Percentiles rank a stretch among this genome's conserved stretches.
These are phyloP conservation scores for Contarinia nasturtii DNA, from an alignment of 1,140 invertebrate genomes.

Conservation along the genomic window DNA sequence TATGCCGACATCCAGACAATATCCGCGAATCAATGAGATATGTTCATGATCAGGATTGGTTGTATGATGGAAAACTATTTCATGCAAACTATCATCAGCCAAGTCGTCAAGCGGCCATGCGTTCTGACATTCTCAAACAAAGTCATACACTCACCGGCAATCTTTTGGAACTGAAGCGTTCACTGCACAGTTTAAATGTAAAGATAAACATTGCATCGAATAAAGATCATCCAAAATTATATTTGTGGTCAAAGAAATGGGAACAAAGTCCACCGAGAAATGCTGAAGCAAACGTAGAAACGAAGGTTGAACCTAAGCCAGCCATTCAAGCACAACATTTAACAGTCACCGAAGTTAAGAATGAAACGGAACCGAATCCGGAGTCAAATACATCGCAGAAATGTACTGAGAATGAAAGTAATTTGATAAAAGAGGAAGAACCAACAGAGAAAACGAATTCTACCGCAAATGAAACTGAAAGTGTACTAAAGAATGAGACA, in stretches of 20 bases:
- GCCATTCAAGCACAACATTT: not conserved
- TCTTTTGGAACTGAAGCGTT: conserved; percentile 41
- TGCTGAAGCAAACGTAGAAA: not conserved
- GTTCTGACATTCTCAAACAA: conserved; percentile 33
- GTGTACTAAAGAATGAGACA: not conserved
- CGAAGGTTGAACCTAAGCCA: not conserved
- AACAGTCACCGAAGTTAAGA: conserved; percentile 9
- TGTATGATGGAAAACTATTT: conserved; percentile 62
- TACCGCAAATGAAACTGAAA: not conserved
- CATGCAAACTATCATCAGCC: conserved; percentile 26
- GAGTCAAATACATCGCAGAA: not conserved
- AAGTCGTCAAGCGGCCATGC: conserved; percentile 18
- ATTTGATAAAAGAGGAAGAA: not conserved
- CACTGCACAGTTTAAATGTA: conserved; percentile 47
- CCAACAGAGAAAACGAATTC: not conserved
- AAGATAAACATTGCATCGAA: conserved; percentile 60
- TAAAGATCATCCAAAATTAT: conserved; percentile 64
- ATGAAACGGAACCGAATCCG: conserved; percentile 1
- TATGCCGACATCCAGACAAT: conserved; percentile 59
- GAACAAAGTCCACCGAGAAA: conserved; percentile 24
- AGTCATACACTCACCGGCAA: conserved; percentile 53
- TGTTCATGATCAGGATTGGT: conserved; percentile 70
- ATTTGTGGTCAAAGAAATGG: conserved; percentile 72
- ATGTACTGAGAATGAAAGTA: not conserved
- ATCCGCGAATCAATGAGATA: conserved; percentile 50